phyloP scores from a whole-genome alignment of 2,797 vertebrate genomes.

The Jordanella pulchra region DNA sequence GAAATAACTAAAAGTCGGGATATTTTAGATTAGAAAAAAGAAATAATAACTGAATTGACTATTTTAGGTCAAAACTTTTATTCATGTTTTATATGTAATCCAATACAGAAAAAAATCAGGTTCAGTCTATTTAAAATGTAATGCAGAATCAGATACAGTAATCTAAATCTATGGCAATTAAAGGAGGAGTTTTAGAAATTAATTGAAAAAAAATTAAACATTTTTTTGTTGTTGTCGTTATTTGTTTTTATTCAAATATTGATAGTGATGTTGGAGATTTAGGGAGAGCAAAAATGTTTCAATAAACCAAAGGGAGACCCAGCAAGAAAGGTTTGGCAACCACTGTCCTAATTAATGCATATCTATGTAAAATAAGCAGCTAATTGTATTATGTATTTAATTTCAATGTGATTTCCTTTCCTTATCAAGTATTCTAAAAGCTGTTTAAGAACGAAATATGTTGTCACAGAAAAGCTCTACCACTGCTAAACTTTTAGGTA shows the following conservation, averaged over 20 bases:
- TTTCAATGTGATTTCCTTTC: neutral
- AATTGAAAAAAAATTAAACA: too few relatives aligned
- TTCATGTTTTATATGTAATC: neutral
- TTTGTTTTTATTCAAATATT: too few relatives aligned
- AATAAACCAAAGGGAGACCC: too few relatives aligned
- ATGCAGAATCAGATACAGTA: neutral
- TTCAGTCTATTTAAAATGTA: neutral
- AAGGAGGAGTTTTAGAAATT: too few relatives aligned
- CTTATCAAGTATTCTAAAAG: neutral
- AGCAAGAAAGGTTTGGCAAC: too few relatives aligned
- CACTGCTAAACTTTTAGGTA: neutral
- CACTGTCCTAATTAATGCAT: neutral
- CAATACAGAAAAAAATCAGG: neutral
- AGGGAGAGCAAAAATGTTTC: too few relatives aligned
- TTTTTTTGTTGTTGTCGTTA: too few relatives aligned
- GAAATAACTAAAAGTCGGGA: neutral
- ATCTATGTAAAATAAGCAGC: neutral
- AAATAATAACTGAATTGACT: neutral
- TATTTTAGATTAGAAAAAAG: neutral
- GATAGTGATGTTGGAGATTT: too few relatives aligned
- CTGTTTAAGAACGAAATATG: neutral
- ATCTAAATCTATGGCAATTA: too few relatives aligned
- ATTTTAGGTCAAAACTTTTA: neutral
- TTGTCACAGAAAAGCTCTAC: neutral
- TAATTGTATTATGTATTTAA: neutral